Evolutionary conservation across 2,113 vertebrate species (phyloP).

Genomic region (Tyto alba): DNA sequence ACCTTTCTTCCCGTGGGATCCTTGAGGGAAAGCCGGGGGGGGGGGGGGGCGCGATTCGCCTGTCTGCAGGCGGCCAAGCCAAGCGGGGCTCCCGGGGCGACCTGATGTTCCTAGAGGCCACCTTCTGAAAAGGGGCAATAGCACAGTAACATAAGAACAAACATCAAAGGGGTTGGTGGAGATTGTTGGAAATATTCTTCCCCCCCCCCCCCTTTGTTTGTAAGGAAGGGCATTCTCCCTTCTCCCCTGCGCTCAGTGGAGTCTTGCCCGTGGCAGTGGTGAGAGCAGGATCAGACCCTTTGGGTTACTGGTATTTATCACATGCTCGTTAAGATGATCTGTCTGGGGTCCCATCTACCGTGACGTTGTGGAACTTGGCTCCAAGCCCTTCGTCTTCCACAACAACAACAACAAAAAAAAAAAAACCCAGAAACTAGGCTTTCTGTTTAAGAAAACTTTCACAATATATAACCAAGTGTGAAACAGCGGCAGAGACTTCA

Average conservation of each 20-base stretch:
- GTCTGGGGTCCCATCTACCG: background rate
- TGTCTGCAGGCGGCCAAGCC: rapidly evolving
- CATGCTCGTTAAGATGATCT: background rate
- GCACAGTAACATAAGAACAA: background rate
- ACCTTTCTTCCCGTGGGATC: background rate
- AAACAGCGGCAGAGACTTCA: background rate
- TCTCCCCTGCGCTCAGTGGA: background rate
- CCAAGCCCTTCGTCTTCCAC: background rate
- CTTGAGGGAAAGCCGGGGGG: background rate
- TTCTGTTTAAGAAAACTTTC: background rate
- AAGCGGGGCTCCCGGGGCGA: rapidly evolving
- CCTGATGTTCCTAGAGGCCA: background rate
- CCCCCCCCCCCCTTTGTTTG: background rate
- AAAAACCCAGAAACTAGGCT: too few species aligned
- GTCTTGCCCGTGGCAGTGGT: background rate
- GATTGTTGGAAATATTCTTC: background rate
- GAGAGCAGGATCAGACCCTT: background rate
- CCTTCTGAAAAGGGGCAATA: background rate
- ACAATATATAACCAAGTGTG: background rate
- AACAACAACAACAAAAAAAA: too few species aligned
- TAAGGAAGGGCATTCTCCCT: background rate
- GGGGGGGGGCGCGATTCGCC: too few species aligned
- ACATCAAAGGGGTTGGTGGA: background rate
- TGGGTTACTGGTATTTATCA: background rate
- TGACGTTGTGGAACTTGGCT: background rate